Evolutionary conservation across 2,888 invertebrate species (phyloP).

Genomic region (Drepanosiphum platanoidis): DNA sequence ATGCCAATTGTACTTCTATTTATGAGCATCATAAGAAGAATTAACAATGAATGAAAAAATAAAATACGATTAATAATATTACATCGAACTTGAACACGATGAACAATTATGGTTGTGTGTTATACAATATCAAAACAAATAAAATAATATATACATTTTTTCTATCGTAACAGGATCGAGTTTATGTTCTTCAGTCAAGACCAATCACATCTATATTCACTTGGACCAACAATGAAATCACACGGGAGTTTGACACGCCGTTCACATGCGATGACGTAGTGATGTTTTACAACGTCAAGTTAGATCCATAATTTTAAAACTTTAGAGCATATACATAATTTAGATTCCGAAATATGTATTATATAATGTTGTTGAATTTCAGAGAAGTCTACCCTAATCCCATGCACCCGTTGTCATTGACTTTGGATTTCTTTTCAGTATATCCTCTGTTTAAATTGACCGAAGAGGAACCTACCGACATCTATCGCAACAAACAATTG

Average conservation of each 20-base stretch:
- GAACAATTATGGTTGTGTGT: background rate
- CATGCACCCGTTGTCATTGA: slow-evolving; percentile 43
- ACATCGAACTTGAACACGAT: background rate
- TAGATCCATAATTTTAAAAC: slow-evolving; percentile 67
- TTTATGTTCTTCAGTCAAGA: slow-evolving; percentile 80
- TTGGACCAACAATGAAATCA: slow-evolving; percentile 81
- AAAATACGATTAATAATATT: background rate
- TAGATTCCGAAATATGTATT: background rate
- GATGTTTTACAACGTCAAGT: slow-evolving; percentile 81
- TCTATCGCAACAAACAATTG: slow-evolving; percentile 34
- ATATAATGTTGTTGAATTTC: slow-evolving; percentile 45
- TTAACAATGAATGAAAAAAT: too few relatives aligned
- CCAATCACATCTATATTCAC: slow-evolving; percentile 79
- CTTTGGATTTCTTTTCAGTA: slow-evolving; percentile 35
- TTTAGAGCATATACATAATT: background rate
- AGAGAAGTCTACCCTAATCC: slow-evolving; percentile 74
- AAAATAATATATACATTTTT: background rate
- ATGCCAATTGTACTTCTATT: too few relatives aligned
- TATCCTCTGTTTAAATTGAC: slow-evolving; percentile 19
- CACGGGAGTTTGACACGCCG: slow-evolving; percentile 80
- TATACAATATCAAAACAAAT: background rate
- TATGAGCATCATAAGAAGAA: too few relatives aligned
- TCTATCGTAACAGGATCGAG: slow-evolving; percentile 59
- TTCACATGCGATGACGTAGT: slow-evolving; percentile 73
- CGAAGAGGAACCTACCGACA: slow-evolving; percentile 28